A percentile compares a stretch with the other conserved stretches of the same genome.
Evolutionary conservation across 2,797 vertebrate genomes (phyloP).

Genomic region (Macropus fuliginosus): DNA sequence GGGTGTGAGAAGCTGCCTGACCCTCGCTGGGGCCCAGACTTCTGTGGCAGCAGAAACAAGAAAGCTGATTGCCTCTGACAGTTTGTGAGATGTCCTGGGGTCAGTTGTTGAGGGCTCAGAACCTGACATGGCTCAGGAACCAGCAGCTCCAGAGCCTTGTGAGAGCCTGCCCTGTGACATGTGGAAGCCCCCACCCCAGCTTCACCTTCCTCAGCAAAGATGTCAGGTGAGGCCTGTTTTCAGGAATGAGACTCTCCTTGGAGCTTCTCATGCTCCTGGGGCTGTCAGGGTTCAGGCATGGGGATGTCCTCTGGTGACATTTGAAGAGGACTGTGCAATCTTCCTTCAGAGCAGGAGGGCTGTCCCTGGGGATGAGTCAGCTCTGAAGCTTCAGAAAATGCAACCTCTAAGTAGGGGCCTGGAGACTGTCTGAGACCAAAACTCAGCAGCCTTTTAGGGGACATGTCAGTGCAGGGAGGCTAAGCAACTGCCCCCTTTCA

Average conservation of each 20-base stretch:
- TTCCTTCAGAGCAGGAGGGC: not conserved
- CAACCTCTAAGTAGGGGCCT: not conserved
- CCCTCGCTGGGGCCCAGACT: no score
- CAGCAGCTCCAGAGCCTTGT: slow-evolving; percentile 1
- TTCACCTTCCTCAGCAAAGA: not conserved
- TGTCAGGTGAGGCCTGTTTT: not conserved
- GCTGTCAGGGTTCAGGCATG: not conserved
- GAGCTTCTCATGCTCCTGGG: not conserved
- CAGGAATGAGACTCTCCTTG: not conserved
- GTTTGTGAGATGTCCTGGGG: no score
- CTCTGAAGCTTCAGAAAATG: not conserved
- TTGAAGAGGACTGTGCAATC: not conserved
- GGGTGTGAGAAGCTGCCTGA: not conserved
- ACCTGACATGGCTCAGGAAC: not conserved
- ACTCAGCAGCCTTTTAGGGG: no score
- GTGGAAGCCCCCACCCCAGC: no score
- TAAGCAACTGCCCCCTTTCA: not conserved
- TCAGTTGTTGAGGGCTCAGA: not conserved
- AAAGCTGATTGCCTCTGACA: no score
- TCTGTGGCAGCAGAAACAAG: no score
- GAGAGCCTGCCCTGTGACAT: not conserved
- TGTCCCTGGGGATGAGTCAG: no score
- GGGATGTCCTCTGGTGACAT: not conserved
- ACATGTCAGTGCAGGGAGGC: no score
- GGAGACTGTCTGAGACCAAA: not conserved